Evolutionary conservation across 2,797 vertebrate genomes (phyloP).

Genomic region (Lepilemur septentrionalis): DNA sequence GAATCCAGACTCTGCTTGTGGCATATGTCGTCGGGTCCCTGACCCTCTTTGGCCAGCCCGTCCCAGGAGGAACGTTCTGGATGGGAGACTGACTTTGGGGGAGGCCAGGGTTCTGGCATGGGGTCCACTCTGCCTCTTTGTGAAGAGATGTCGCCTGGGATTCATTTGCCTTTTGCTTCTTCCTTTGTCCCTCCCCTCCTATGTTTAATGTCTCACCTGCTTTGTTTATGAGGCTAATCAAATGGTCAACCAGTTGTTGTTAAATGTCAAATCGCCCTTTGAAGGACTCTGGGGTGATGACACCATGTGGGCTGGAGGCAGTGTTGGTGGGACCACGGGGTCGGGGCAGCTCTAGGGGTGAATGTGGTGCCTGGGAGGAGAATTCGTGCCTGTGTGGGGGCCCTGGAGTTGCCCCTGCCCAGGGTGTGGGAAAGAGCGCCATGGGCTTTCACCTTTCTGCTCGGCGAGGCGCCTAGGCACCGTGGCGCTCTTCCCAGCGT

Average conservation of each 20-base stretch:
- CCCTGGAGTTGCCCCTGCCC: background rate
- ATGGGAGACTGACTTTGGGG: background rate
- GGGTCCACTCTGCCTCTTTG: background rate
- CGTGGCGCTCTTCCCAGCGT: fast-evolving
- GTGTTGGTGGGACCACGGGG: background rate
- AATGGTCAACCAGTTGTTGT: fast-evolving
- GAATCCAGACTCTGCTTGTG: conserved; percentile 59
- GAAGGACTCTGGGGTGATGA: background rate
- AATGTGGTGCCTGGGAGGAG: fast-evolving
- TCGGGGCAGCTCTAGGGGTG: fast-evolving
- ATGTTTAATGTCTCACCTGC: background rate
- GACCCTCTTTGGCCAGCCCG: fast-evolving
- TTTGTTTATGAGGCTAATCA: background rate
- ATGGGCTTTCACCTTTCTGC: background rate
- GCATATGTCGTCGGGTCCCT: background rate
- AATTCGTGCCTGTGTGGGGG: fast-evolving
- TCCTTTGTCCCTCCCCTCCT: fast-evolving
- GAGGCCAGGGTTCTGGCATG: fast-evolving
- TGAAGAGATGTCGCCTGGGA: fast-evolving
- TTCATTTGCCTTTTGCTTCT: background rate
- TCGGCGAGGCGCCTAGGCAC: fast-evolving
- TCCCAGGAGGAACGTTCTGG: fast-evolving
- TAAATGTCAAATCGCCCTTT: background rate
- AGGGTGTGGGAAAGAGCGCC: background rate
- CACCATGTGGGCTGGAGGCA: fast-evolving